These are phyloP conservation scores for Chaitophorus viminalis DNA, from an alignment of 2,888 invertebrate species.

Conservation along the genomic window DNA sequence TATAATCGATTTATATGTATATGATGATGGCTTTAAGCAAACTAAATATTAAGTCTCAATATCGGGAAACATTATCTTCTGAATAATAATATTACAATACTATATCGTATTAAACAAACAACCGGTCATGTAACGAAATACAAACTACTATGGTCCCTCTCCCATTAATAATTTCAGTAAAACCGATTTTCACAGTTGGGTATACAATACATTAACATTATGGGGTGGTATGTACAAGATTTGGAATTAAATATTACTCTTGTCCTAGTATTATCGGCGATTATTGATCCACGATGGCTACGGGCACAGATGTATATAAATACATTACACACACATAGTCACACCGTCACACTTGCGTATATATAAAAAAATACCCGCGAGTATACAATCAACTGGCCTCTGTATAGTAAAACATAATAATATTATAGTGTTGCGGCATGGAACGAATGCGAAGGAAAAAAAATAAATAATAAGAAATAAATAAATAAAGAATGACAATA, in stretches of 20 bases:
- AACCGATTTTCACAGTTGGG: neutral
- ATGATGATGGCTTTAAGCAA: neutral
- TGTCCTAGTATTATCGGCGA: conserved; percentile 5
- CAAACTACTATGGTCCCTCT: neutral
- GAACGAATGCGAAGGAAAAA: conserved; percentile 17
- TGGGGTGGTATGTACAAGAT: too few relatives aligned
- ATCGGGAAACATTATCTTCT: neutral
- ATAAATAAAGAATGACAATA: conserved; percentile 41
- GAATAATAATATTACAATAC: neutral
- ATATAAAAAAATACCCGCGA: neutral
- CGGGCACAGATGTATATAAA: neutral
- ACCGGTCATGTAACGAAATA: neutral
- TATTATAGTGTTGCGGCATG: neutral
- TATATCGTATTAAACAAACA: neutral
- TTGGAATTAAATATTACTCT: neutral
- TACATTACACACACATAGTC: neutral
- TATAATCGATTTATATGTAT: too few relatives aligned
- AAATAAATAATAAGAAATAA: conserved; percentile 14
- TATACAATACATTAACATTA: too few relatives aligned
- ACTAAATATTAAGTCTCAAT: neutral
- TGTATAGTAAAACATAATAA: neutral
- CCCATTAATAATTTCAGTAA: neutral
- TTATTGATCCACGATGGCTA: conserved; percentile 19
- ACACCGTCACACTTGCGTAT: neutral
- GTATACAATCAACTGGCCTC: neutral